Conservation (phyloP, 2,113 vertebrate species). For the Scophthalmus maximus region DNA sequence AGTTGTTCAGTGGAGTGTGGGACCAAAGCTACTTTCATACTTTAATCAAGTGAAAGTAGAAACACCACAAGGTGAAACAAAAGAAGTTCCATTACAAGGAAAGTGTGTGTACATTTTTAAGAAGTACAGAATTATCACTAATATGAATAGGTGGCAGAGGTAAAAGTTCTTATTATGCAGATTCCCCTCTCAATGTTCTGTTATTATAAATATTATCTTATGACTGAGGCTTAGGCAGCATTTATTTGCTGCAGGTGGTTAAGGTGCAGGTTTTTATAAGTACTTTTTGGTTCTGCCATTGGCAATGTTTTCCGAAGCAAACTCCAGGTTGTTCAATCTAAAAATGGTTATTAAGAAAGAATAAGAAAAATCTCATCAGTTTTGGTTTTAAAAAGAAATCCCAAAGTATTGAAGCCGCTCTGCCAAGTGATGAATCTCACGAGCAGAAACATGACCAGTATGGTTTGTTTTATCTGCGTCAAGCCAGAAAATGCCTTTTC, state of each 20-base stretch:
- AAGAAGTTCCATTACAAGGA: not conserved
- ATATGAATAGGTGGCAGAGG: not conserved
- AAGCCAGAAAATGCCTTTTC: not conserved
- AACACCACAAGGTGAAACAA: not conserved
- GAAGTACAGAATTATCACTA: not conserved
- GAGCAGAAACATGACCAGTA: constrained; percentile 15
- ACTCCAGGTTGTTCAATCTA: constrained; percentile 1
- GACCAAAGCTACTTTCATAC: not conserved
- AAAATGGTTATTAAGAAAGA: not conserved
- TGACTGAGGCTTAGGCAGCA: not conserved
- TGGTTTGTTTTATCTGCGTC: constrained; percentile 7
- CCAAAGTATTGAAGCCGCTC: constrained; percentile 1
- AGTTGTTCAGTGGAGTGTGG: not conserved
- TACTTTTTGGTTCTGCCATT: not conserved
- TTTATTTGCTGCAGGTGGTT: not conserved
- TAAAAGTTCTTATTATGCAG: not conserved
- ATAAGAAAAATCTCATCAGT: not conserved
- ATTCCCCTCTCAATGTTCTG: not conserved
- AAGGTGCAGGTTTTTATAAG: not conserved
- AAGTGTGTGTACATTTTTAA: not conserved
- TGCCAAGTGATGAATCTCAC: constrained; percentile 24
- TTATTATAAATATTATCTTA: not conserved
- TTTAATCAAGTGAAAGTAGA: too few species aligned
- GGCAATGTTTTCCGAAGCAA: not conserved
- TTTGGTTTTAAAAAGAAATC: constrained; percentile 26